phyloP scores from a whole-genome alignment of 92 coral and sea anemone species.

The Pocillopora grandis region DNA sequence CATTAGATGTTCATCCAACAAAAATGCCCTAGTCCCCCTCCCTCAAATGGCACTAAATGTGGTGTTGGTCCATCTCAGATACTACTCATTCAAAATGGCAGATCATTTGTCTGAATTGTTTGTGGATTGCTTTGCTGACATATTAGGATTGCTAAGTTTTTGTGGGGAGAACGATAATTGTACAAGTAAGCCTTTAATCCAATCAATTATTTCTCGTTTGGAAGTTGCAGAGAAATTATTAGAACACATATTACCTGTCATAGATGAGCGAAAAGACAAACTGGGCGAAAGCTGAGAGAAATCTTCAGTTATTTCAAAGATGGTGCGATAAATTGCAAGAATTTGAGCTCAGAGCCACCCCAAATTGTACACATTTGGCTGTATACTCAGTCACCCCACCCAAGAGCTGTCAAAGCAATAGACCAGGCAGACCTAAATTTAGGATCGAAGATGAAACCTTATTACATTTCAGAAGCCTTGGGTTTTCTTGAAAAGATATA shows the following conservation, averaged over 20 bases:
- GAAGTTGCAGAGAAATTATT: slow-evolving; percentile 3
- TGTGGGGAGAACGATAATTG: neutral
- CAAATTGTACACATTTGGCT: slow-evolving; percentile 63
- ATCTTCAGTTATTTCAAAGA: too few relatives aligned
- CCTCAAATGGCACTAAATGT: too few relatives aligned
- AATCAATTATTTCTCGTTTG: too few relatives aligned
- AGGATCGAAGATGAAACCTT: slow-evolving; percentile 66
- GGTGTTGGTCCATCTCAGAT: too few relatives aligned
- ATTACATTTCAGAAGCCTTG: slow-evolving; percentile 63
- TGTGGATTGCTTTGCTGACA: too few relatives aligned
- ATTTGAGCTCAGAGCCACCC: slow-evolving; percentile 48
- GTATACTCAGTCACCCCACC: slow-evolving; percentile 52
- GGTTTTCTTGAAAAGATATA: slow-evolving; percentile 71
- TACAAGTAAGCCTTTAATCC: neutral
- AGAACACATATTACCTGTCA: slow-evolving; percentile 34
- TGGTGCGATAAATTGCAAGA: slow-evolving; percentile 57
- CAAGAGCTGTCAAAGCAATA: slow-evolving; percentile 16
- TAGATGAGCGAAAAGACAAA: too few relatives aligned
- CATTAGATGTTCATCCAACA: too few relatives aligned
- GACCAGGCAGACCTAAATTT: slow-evolving; percentile 63
- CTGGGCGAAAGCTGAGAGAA: too few relatives aligned
- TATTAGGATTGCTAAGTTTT: neutral
- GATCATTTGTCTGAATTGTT: too few relatives aligned
- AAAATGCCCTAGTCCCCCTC: too few relatives aligned
- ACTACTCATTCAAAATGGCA: too few relatives aligned